Evolutionary conservation across 1,140 invertebrate species (phyloP).

Genomic region (Littorina saxatilis): DNA sequence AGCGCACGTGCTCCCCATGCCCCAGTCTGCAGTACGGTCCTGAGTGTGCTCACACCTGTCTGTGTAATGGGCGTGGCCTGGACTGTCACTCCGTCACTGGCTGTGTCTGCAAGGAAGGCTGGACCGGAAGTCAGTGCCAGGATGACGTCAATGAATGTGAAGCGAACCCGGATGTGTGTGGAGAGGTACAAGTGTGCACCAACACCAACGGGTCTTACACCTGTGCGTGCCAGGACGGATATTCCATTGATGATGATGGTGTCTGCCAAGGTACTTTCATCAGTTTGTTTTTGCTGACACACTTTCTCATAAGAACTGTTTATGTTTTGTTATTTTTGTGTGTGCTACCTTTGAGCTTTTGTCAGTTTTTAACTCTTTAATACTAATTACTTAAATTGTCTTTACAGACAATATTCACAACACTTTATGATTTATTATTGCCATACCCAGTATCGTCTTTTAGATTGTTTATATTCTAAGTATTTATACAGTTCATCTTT

Average conservation of each 20-base stretch:
- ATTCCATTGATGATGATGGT: constrained; percentile 3
- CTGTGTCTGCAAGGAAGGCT: constrained; percentile 45
- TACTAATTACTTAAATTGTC: too few relatives aligned
- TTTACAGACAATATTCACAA: too few relatives aligned
- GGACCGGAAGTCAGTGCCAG: constrained; percentile 44
- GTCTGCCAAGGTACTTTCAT: constrained; percentile 26
- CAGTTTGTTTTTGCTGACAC: too few relatives aligned
- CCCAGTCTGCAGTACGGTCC: constrained; percentile 16
- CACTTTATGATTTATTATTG: too few relatives aligned
- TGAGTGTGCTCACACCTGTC: not conserved
- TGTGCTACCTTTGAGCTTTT: too few relatives aligned
- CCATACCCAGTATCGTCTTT: too few relatives aligned
- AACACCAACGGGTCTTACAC: constrained; percentile 10
- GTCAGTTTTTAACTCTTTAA: too few relatives aligned
- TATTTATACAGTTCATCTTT: too few relatives aligned
- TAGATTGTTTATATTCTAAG: too few relatives aligned
- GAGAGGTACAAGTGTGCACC: not conserved
- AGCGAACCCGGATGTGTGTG: not conserved
- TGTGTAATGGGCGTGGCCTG: constrained; percentile 12
- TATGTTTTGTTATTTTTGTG: too few relatives aligned
- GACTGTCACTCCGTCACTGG: not conserved
- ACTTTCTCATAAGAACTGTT: too few relatives aligned
- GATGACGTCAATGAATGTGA: constrained; percentile 35
- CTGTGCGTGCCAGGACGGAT: not conserved
- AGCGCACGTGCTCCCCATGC: constrained; percentile 29